Evolutionary conservation across 2,113 vertebrate genomes (phyloP), one percentile per base, ranked within the genome.

Genomic region (Okapia johnstoni): DNA sequence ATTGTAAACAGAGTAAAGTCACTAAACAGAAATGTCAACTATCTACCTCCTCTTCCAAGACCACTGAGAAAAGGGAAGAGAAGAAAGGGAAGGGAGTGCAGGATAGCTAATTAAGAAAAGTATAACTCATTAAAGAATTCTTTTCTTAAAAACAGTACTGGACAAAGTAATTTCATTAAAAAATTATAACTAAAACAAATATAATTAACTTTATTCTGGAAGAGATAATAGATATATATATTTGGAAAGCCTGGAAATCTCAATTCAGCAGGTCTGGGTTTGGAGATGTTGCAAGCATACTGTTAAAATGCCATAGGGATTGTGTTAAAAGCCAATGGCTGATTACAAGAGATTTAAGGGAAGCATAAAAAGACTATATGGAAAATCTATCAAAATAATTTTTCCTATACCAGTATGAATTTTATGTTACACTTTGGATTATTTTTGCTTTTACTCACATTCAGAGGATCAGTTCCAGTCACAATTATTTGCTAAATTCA

Each of bases 121-220:
- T 50, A 2, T n/a, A 85, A 81, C 4, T 92, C 40, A 81, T 63
- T 84, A 58, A 79, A 70, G 12, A 88, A 93, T 17, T 16, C 46
- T 96, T 91, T 81, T 91, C 43, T 88, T 96, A 88, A 91, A 58
- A 48, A 12, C 43, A 60, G 3, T 46, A 93, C 1, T 81, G 13
- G 48, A 94, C 83, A 88, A 96, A 6, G 36, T 80, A 84, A 96
- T 52, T 90, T 43, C 52, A 57, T 46, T 73, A n/a, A 88, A 87
- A 92, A 91, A 66, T 54, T 84, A 19, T 21, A 95, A 96, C 36
- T 54, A 76, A 96, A 92, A 30, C 10, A 92, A 96, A 93, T 63
- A 28, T 17, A 95, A 84, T 81, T 81, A 80, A 89, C 92, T 92
- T 84, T 43, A 95, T 70, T 66, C 40, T 86, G 73, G 57, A 52